Percentiles rank a stretch among this genome's conserved stretches.
phyloP scores from a whole-genome alignment of 2,888 invertebrate genomes.

The Ceratothoa steindachneri region DNA sequence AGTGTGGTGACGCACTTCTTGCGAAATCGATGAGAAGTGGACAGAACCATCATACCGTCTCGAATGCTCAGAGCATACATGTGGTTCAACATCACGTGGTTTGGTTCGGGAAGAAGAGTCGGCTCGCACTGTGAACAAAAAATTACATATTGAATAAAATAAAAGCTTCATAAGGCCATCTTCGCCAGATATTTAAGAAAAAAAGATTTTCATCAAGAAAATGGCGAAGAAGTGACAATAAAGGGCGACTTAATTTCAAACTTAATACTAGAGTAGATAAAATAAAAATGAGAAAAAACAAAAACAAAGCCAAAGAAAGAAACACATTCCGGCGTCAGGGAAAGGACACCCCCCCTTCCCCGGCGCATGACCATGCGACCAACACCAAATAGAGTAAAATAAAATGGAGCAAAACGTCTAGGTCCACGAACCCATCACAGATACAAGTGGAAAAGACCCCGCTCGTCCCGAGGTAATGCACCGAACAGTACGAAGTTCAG shows the following conservation, averaged over 20 bases:
- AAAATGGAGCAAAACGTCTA: no score
- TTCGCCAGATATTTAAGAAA: background rate
- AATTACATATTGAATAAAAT: slow-evolving; percentile 12
- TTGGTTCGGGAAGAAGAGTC: slow-evolving; percentile 96
- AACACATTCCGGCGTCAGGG: no score
- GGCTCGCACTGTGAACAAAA: slow-evolving; percentile 78
- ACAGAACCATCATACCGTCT: slow-evolving; percentile 99
- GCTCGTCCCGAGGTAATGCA: no score
- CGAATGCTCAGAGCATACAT: slow-evolving; percentile 98
- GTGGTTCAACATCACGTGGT: slow-evolving; percentile 99
- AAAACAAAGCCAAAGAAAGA: no score
- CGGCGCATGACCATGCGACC: no score
- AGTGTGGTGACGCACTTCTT: slow-evolving; percentile 99
- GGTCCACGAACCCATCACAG: no score
- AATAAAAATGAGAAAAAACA: no score
- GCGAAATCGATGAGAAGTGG: slow-evolving; percentile 94
- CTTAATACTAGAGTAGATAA: background rate
- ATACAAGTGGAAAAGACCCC: no score
- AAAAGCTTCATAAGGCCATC: background rate
- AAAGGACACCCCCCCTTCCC: no score
- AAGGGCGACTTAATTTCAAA: background rate
- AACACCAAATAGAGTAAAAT: no score
- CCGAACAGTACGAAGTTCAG: no score
- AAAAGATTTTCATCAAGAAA: background rate
- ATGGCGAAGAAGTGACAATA: background rate